phyloP scores from a whole-genome alignment of 37 sponge, comb jelly and placozoan species.

The Aplysina aerophoba region DNA sequence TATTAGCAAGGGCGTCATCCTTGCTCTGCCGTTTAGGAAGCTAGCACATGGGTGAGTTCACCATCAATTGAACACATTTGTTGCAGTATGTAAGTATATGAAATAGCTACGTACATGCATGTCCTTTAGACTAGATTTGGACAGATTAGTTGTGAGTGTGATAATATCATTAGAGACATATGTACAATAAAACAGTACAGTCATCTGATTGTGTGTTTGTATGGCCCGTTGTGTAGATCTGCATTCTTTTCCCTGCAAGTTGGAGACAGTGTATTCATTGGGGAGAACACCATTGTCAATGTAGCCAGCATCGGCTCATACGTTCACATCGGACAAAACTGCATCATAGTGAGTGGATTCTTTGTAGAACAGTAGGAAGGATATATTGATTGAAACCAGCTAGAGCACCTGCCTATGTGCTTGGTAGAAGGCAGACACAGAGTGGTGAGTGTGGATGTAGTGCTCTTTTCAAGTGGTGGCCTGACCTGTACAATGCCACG shows the following conservation, averaged over 20 bases:
- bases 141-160: too few species aligned
- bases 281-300: constrained; percentile 84
- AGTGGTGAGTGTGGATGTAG: background rate
- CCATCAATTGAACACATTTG: too few species aligned
- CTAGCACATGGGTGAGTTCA: constrained; percentile 77
- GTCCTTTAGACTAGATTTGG: too few species aligned
- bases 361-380: too few species aligned
- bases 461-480: background rate
- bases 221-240: constrained; percentile 54
- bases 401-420: too few species aligned
- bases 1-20: too few species aligned
- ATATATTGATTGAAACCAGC: too few species aligned
- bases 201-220: background rate
- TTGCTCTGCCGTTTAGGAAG: constrained; percentile 94
- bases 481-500: too few species aligned
- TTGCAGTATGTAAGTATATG: too few species aligned
- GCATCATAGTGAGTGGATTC: constrained; percentile 79
- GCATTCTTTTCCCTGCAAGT: constrained; percentile 98
- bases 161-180: too few species aligned
- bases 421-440: too few species aligned
- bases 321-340: constrained; percentile 91
- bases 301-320: constrained; percentile 88
- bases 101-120: background rate
- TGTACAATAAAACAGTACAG: too few species aligned
- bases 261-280: constrained; percentile 94